A percentile compares a stretch with the other conserved stretches of the same genome.
phyloP scores from a whole-genome alignment of 35 echinoderm and acorn worm genomes.

The Lytechinus variegatus region DNA sequence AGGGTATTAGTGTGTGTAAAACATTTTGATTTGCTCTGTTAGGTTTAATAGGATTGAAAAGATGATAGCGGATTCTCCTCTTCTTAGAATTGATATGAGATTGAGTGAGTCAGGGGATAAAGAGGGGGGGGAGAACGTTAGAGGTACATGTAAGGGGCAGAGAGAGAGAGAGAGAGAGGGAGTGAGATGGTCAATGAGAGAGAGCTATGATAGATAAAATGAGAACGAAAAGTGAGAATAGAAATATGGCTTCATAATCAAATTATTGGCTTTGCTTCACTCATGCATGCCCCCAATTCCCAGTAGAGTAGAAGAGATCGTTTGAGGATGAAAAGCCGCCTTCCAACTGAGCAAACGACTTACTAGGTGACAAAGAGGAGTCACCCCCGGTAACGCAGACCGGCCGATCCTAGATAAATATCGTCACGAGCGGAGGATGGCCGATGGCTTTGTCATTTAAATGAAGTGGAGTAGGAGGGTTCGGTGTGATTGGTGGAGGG shows the following conservation, averaged over 20 bases:
- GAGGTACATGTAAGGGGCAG: neutral
- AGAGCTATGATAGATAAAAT: neutral
- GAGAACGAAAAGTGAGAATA: neutral
- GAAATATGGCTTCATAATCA: slow-evolving; percentile 31
- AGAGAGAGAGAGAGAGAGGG: neutral
- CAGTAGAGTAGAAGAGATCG: neutral
- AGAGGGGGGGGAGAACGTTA: neutral
- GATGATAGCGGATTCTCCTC: neutral
- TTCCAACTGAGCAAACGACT: slow-evolving; percentile 41
- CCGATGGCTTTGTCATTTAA: slow-evolving; percentile 41
- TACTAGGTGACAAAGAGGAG: slow-evolving; percentile 23
- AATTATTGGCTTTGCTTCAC: slow-evolving; percentile 14
- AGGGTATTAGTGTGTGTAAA: slow-evolving; percentile 26
- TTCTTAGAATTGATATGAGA: neutral
- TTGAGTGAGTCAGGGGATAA: neutral
- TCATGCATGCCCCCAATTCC: slow-evolving; percentile 15
- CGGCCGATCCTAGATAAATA: slow-evolving; percentile 10
- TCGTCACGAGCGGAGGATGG: neutral
- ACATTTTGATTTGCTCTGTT: neutral
- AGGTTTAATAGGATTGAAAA: slow-evolving; percentile 28
- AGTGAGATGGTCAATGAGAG: neutral
- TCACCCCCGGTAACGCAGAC: neutral
- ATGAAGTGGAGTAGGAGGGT: neutral
- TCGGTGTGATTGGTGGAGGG: neutral
- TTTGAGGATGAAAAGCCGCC: slow-evolving; percentile 41